Evolutionary conservation across 2,113 vertebrate species (phyloP).

Genomic region (Rhea americana): DNA sequence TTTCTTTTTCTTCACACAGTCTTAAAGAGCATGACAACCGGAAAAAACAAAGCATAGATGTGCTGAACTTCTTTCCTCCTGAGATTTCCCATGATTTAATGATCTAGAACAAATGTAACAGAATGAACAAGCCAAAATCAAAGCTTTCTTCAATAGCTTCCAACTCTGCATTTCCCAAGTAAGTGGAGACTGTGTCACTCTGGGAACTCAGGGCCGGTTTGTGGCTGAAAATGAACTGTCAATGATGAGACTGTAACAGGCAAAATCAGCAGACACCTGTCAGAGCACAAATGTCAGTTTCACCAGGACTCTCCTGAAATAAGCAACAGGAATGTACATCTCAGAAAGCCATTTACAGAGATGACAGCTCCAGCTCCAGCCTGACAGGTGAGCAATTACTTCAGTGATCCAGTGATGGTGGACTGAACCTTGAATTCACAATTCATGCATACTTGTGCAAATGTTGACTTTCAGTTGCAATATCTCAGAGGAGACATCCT

Average conservation of each 20-base stretch:
- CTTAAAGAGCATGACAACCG: not conserved
- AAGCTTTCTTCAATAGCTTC: not conserved
- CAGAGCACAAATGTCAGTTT: not conserved
- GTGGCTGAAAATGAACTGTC: not conserved
- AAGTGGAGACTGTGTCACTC: not conserved
- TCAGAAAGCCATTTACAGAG: not conserved
- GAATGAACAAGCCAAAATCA: not conserved
- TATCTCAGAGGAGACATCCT: not conserved
- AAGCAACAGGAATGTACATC: not conserved
- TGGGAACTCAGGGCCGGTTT: not conserved
- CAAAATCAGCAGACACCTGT: not conserved
- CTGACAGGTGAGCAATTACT: not conserved
- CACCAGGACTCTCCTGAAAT: not conserved
- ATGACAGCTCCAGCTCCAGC: not conserved
- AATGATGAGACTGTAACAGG: not conserved
- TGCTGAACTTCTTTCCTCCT: not conserved
- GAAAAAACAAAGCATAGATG: not conserved
- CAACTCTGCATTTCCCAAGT: not conserved
- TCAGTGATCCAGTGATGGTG: not conserved
- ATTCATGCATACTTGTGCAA: not conserved
- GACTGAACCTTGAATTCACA: not conserved
- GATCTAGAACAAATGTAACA: not conserved
- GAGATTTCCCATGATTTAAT: not conserved
- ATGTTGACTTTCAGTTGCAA: not conserved
- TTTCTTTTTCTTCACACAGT: not conserved